phyloP scores from a whole-genome alignment of 2,888 invertebrate species.

The Adelognathus sp. region DNA sequence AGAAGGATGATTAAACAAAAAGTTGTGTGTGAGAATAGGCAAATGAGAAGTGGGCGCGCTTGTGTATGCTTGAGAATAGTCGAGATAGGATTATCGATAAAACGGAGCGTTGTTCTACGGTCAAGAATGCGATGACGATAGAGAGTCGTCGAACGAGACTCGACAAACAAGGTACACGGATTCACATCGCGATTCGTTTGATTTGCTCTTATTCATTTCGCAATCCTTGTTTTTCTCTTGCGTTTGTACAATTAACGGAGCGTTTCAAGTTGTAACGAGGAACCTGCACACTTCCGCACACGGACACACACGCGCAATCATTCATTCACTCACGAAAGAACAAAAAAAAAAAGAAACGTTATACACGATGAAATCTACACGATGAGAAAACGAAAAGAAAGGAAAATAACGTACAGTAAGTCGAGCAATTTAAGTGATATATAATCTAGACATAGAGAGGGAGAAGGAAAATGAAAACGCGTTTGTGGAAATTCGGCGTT shows the following conservation, averaged over 20 bases:
- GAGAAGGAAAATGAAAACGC: conserved; percentile 66
- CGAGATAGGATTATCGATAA: conserved; percentile 54
- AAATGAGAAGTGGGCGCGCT: conserved; percentile 58
- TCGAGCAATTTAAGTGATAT: conserved; percentile 79
- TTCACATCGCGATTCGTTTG: conserved; percentile 64
- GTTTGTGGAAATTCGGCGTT: conserved; percentile 77
- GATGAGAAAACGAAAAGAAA: conserved; percentile 49
- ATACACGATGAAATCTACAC: conserved; percentile 57
- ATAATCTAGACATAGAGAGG: conserved; percentile 79
- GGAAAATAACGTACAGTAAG: conserved; percentile 71
- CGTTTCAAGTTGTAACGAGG: conserved; percentile 70
- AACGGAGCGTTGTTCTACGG: conserved; percentile 55
- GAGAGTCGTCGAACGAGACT: conserved; percentile 37
- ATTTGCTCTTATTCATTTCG: conserved; percentile 70
- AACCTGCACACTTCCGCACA: conserved; percentile 66
- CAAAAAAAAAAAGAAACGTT: conserved; percentile 49
- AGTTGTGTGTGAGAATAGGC: conserved; percentile 60
- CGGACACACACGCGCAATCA: conserved; percentile 54
- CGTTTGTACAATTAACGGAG: conserved; percentile 70
- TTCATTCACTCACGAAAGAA: conserved; percentile 55
- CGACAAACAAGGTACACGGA: conserved; percentile 37
- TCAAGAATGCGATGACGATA: conserved; percentile 29
- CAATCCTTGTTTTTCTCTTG: conserved; percentile 69
- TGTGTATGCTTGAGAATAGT: conserved; percentile 51
- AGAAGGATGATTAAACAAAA: conserved; percentile 51